Conservation (phyloP, 1,140 invertebrate genomes). For the Pteromalus puparum region DNA sequence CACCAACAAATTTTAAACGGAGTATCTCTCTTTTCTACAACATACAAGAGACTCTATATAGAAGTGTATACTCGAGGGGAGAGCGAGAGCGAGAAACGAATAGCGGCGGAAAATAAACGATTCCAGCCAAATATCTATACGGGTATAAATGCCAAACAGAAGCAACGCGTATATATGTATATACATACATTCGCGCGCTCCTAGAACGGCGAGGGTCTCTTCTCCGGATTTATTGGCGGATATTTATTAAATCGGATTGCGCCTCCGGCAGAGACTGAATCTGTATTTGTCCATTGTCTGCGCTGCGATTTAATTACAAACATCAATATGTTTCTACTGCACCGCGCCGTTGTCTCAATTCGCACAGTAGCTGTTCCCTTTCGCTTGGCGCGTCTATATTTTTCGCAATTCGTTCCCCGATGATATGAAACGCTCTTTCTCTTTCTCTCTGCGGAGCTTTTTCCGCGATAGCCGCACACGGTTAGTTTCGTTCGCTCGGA, state of each 20-base stretch:
- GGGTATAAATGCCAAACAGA: constrained; percentile 47
- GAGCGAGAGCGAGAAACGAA: constrained; percentile 64
- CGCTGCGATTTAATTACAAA: constrained; percentile 69
- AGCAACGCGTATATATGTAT: constrained; percentile 4
- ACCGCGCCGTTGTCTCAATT: background rate
- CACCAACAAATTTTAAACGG: background rate
- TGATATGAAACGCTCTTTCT: constrained; percentile 58
- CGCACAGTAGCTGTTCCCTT: constrained; percentile 21
- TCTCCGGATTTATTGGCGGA: constrained; percentile 63
- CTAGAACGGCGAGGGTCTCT: background rate
- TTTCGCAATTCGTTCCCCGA: constrained; percentile 47
- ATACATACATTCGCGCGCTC: background rate
- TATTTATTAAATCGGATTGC: constrained; percentile 70
- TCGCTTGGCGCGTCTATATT: constrained; percentile 9
- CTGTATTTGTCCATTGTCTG: constrained; percentile 71
- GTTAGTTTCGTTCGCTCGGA: background rate
- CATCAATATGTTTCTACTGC: constrained; percentile 66
- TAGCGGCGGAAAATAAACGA: constrained; percentile 56
- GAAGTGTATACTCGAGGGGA: constrained; percentile 16
- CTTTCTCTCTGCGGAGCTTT: too few relatives aligned
- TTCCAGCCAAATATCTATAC: constrained; percentile 59
- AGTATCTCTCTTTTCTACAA: too few relatives aligned
- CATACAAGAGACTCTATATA: too few relatives aligned
- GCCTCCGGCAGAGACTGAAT: constrained; percentile 55
- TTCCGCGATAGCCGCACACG: too few relatives aligned